Conservation (phyloP, 2,888 invertebrate species). For the Deilephila porcellus region DNA sequence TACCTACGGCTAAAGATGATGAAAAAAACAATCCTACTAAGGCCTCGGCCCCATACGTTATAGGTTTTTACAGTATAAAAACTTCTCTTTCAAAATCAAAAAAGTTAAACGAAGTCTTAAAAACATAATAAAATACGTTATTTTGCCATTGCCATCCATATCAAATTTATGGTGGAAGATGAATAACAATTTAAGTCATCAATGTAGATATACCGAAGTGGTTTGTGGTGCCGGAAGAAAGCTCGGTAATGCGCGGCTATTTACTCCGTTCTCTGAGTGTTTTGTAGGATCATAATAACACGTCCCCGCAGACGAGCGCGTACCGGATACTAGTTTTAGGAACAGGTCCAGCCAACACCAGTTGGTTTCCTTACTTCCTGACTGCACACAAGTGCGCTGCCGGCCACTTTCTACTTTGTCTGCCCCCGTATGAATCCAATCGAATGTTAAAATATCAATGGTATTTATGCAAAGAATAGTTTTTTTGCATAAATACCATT, state of each 20-base stretch:
- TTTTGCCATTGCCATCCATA: no score
- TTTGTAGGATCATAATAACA: slow-evolving; percentile 19
- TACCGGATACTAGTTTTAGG: slow-evolving; percentile 31
- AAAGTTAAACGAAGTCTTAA: no score
- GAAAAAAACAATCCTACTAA: no score
- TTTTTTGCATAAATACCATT: not conserved
- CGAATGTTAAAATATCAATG: not conserved
- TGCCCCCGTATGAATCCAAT: not conserved
- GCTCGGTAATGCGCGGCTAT: not conserved
- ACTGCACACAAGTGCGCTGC: slow-evolving; percentile 28
- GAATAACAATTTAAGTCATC: not conserved
- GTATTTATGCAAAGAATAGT: not conserved
- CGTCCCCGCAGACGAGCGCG: slow-evolving; percentile 23
- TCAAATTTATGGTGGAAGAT: no score
- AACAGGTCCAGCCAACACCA: slow-evolving; percentile 30
- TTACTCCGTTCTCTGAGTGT: not conserved
- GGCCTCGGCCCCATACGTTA: no score
- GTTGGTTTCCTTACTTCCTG: slow-evolving; percentile 32
- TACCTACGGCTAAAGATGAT: no score
- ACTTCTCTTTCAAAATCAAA: no score
- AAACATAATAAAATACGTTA: no score
- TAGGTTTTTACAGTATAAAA: no score
- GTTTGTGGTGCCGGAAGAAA: slow-evolving; percentile 1
- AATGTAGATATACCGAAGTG: not conserved
- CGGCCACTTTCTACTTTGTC: slow-evolving; percentile 33